phyloP scores from a whole-genome alignment of 2,113 vertebrate genomes.

The Anser cygnoides region DNA sequence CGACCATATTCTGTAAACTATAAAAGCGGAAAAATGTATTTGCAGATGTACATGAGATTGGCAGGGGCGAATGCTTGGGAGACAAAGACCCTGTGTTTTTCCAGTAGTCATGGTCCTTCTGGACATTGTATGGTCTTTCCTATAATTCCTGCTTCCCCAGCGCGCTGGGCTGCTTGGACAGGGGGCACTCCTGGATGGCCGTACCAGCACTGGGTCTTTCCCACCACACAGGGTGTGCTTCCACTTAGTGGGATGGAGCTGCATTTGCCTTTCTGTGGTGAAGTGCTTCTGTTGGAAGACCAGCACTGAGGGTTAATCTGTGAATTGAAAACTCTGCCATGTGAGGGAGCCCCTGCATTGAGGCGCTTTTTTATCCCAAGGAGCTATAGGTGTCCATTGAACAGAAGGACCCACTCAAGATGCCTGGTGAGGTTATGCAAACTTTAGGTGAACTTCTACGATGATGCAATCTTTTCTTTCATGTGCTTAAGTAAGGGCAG shows the following conservation, averaged over 20 bases:
- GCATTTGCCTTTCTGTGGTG: neutral
- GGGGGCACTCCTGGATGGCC: neutral
- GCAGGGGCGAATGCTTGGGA: neutral
- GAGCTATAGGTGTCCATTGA: neutral
- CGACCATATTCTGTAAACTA: neutral
- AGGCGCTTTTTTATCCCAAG: neutral
- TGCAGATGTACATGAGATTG: neutral
- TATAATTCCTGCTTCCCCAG: neutral
- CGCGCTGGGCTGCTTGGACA: neutral
- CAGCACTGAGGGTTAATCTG: neutral
- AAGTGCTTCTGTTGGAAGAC: neutral
- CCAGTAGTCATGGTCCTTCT: neutral
- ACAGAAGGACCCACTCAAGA: neutral
- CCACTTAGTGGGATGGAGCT: neutral
- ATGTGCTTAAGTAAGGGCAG: neutral
- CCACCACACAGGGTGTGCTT: neutral
- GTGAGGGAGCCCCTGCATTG: neutral
- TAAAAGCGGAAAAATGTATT: neutral
- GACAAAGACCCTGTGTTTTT: neutral
- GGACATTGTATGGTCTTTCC: rapidly evolving
- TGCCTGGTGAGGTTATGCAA: neutral
- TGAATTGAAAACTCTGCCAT: neutral
- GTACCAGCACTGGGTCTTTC: rapidly evolving
- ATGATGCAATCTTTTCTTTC: neutral
- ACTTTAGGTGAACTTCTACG: neutral